These are phyloP conservation scores for Hemithea aestivaria DNA, from an alignment of 2,888 invertebrate genomes.

Conservation along the genomic window DNA sequence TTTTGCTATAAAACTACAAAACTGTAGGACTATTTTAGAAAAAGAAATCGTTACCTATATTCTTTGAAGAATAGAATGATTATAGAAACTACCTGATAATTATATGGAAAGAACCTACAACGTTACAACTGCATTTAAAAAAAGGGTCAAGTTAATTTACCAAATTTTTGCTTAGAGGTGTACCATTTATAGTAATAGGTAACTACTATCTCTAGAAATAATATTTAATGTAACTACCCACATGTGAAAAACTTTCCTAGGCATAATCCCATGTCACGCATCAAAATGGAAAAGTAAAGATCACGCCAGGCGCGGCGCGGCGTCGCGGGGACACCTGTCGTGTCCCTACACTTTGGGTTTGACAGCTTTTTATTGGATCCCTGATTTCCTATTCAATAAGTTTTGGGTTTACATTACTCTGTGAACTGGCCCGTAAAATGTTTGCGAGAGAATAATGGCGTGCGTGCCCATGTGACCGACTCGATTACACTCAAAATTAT, in stretches of 20 bases:
- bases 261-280: slow-evolving; percentile 17
- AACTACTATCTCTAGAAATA: too few species aligned
- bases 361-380: slow-evolving; percentile 73
- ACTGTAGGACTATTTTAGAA: too few species aligned
- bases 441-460: slow-evolving; percentile 40
- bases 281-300: slow-evolving; percentile 21
- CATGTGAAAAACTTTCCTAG: slow-evolving; percentile 5
- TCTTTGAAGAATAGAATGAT: too few species aligned
- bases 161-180: too few species aligned
- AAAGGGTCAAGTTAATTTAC: too few species aligned
- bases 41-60: too few species aligned
- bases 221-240: too few species aligned
- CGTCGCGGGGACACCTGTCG: slow-evolving; percentile 47
- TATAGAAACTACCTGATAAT: too few species aligned
- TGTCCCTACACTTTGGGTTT: slow-evolving; percentile 52
- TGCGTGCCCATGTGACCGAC: slow-evolving; percentile 37
- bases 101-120: too few species aligned
- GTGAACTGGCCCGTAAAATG: slow-evolving; percentile 63
- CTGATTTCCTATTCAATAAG: slow-evolving; percentile 68
- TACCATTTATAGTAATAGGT: too few species aligned
- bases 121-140: too few species aligned
- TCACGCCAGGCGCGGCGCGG: slow-evolving; percentile 16
- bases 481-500: slow-evolving; percentile 36
- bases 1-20: too few species aligned
- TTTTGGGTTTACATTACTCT: slow-evolving; percentile 62